Evolutionary conservation across 2,888 invertebrate species (phyloP).

Genomic region (Helobdella robusta): DNA sequence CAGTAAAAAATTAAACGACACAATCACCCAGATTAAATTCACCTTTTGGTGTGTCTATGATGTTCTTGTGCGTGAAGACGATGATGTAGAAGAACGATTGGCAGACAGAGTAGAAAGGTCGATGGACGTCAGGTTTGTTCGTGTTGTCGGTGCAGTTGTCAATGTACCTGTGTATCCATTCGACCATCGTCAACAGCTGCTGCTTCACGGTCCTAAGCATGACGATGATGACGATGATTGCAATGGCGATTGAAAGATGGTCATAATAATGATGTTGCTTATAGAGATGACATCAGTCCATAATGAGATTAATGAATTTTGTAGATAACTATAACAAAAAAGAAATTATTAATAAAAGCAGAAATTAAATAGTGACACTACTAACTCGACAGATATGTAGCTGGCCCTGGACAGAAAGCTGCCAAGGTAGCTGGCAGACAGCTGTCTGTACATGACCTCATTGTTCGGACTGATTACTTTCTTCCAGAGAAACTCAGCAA

Average conservation of each 20-base stretch:
- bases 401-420: constrained; percentile 64
- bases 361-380: not conserved
- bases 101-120: constrained; percentile 80
- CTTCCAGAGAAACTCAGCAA: constrained; percentile 64
- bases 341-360: not conserved
- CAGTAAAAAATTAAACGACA: no score
- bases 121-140: constrained; percentile 59
- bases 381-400: constrained; percentile 52
- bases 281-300: not conserved
- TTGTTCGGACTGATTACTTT: constrained; percentile 62
- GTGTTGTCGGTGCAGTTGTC: constrained; percentile 51
- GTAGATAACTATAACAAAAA: not conserved
- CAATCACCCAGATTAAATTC: not conserved
- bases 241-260: not conserved
- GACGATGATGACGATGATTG: no score
- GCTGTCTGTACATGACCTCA: constrained; percentile 60
- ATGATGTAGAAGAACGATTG: constrained; percentile 86
- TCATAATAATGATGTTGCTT: not conserved
- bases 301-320: not conserved
- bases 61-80: constrained; percentile 74
- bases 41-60: constrained; percentile 67
- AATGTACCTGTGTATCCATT: constrained; percentile 78
- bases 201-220: not conserved
- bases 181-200: constrained; percentile 53
- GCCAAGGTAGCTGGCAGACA: constrained; percentile 64